Evolutionary conservation across 92 coral and sea anemone species (phyloP).

Genomic region (Siderastrea radians): DNA sequence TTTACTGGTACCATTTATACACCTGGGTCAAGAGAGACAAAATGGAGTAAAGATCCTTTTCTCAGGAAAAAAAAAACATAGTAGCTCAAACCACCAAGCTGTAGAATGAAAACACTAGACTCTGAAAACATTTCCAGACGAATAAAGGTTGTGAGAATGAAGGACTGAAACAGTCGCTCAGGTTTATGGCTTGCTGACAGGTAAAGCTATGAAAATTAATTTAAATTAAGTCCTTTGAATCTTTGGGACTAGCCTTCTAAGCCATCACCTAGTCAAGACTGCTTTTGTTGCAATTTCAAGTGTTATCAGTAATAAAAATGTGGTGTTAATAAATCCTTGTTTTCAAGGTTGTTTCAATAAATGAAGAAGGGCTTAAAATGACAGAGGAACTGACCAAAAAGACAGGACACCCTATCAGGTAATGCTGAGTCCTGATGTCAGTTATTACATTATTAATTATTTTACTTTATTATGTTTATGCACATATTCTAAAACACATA

Average conservation of each 20-base stretch:
- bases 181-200: no score
- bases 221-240: not conserved
- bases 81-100: no score
- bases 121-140: no score
- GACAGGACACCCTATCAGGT: conserved; percentile 98
- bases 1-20: no score
- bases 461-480: not conserved
- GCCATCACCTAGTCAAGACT: no score
- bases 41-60: no score
- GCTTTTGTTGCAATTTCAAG: no score
- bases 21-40: no score
- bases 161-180: no score
- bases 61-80: no score
- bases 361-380: conserved; percentile 94
- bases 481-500: not conserved
- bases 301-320: not conserved
- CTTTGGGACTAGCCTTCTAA: not conserved
- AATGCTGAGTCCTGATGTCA: not conserved
- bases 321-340: not conserved
- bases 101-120: no score
- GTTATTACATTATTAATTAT: not conserved
- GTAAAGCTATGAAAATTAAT: not conserved
- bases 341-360: conserved; percentile 89
- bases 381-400: conserved; percentile 90
- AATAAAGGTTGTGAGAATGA: no score